These are phyloP conservation scores for Peucedramus taeniatus DNA, from an alignment of 2,113 vertebrate species.

Conservation along the genomic window DNA sequence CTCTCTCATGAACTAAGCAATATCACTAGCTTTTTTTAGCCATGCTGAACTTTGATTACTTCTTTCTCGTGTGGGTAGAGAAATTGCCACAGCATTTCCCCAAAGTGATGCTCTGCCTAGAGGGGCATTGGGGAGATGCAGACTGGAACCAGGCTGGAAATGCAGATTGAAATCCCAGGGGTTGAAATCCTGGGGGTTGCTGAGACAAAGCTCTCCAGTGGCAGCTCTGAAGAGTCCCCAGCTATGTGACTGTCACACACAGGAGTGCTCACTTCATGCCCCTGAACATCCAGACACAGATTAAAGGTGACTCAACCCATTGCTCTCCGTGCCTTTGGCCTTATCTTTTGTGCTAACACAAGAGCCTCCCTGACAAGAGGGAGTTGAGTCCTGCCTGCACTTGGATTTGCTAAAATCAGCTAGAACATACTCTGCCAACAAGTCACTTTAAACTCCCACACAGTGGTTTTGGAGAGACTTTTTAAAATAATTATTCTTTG, in stretches of 20 bases:
- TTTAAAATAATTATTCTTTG: neutral
- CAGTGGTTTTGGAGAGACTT: neutral
- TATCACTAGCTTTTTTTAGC: neutral
- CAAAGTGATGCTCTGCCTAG: no score
- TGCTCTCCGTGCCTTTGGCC: neutral
- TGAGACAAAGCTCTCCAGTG: neutral
- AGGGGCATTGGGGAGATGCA: neutral
- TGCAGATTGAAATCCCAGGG: neutral
- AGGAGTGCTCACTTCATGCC: neutral
- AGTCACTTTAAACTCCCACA: neutral
- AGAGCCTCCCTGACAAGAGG: neutral
- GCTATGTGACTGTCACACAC: neutral
- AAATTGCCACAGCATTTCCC: neutral
- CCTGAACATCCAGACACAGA: neutral
- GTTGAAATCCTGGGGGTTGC: neutral
- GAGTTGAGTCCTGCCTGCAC: neutral
- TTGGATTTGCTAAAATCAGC: neutral
- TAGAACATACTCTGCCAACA: neutral
- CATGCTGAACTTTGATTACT: neutral
- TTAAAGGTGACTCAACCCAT: neutral
- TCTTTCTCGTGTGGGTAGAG: neutral
- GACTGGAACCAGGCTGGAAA: neutral
- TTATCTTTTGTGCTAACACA: neutral
- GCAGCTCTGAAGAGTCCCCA: neutral
- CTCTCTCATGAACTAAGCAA: neutral